Evolutionary conservation across 2,113 vertebrate species (phyloP).

Genomic region (Narcine bancroftii): DNA sequence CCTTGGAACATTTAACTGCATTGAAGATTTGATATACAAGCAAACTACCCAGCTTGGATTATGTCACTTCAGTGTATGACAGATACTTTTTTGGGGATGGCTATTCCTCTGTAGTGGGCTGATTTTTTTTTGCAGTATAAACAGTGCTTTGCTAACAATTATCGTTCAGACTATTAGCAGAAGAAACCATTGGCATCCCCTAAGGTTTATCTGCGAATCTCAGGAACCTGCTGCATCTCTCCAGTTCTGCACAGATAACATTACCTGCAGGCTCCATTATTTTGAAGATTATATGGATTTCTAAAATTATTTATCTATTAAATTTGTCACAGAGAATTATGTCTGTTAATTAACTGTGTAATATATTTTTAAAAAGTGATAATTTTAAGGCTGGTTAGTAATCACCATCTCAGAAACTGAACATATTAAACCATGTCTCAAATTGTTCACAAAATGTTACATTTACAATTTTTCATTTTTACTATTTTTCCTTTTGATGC

Average conservation of each 20-base stretch:
- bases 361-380: too few species aligned
- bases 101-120: not conserved
- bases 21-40: not conserved
- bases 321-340: not conserved
- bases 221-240: not conserved
- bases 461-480: not conserved
- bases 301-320: not conserved
- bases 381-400: too few species aligned
- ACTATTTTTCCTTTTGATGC: not conserved
- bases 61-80: not conserved
- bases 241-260: not conserved
- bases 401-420: too few species aligned
- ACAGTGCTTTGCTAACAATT: not conserved
- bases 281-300: not conserved
- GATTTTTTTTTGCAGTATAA: not conserved
- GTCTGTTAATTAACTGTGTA: too few species aligned
- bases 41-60: not conserved
- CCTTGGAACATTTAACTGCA: not conserved
- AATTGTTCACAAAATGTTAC: not conserved
- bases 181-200: not conserved
- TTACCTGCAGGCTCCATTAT: not conserved
- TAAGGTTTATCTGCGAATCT: not conserved
- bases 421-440: too few species aligned
- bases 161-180: not conserved
- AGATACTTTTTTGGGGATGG: not conserved